phyloP scores from a whole-genome alignment of 1,140 invertebrate genomes.

The Diorhabda sublineata region DNA sequence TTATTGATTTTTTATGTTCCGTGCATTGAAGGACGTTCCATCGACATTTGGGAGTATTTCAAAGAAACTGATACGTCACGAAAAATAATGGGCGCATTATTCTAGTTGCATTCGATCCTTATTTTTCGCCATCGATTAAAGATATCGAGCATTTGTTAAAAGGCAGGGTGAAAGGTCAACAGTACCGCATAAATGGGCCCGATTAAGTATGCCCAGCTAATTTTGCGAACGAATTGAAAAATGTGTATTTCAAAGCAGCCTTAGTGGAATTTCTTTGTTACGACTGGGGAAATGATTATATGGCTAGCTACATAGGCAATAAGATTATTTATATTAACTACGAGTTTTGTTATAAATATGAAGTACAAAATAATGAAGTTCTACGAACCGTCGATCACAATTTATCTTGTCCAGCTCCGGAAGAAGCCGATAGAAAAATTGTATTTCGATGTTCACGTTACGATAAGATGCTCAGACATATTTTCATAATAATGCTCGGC shows the following conservation, averaged over 20 bases:
- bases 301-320: slow-evolving; percentile 29
- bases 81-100: slow-evolving; percentile 20
- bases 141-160: slow-evolving; percentile 25
- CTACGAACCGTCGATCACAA: slow-evolving; percentile 14
- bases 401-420: slow-evolving; percentile 29
- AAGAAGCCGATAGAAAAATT: slow-evolving; percentile 40
- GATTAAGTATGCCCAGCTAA: slow-evolving; percentile 25
- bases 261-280: slow-evolving; percentile 36
- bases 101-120: slow-evolving; percentile 31
- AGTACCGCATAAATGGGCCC: slow-evolving; percentile 24
- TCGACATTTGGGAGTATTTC: slow-evolving; percentile 32
- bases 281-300: slow-evolving; percentile 32
- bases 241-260: slow-evolving; percentile 35
- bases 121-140: slow-evolving; percentile 34
- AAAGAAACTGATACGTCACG: slow-evolving; percentile 28
- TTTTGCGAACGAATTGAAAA: slow-evolving; percentile 33
- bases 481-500: slow-evolving; percentile 37
- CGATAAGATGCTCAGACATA: slow-evolving; percentile 35
- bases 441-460: slow-evolving; percentile 30
- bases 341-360: slow-evolving; percentile 27
- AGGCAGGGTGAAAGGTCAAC: slow-evolving; percentile 5
- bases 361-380: slow-evolving; percentile 13
- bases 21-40: slow-evolving; percentile 31
- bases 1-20: slow-evolving; percentile 32
- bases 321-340: slow-evolving; percentile 35